Percentiles rank a stretch among this genome's conserved stretches.
Evolutionary conservation across 2,888 invertebrate genomes (phyloP).

Genomic region (Acheta domesticus): DNA sequence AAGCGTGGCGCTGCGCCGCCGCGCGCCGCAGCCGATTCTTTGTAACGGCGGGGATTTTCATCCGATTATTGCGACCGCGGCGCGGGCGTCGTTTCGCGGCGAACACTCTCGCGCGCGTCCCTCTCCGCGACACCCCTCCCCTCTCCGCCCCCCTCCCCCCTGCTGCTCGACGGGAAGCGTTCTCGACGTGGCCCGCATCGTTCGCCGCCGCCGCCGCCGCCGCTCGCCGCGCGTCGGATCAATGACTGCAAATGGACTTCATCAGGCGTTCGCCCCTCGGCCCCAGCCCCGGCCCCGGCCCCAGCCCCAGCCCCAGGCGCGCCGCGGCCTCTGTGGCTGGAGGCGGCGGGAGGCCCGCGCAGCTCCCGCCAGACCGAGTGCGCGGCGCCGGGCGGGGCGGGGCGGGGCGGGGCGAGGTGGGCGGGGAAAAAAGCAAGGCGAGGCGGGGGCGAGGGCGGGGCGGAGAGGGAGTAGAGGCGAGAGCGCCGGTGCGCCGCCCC

Average conservation of each 20-base stretch:
- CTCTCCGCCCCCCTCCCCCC: neutral
- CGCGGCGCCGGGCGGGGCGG: neutral
- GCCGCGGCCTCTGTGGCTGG: neutral
- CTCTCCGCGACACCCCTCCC: neutral
- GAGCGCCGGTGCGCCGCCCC: neutral
- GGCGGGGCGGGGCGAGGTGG: neutral
- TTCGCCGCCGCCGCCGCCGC: neutral
- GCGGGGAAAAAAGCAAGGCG: neutral
- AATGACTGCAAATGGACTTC: constrained; percentile 18
- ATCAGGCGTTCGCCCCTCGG: neutral
- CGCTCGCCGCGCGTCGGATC: neutral
- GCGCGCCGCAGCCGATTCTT: constrained; percentile 4
- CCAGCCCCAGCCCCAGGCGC: neutral
- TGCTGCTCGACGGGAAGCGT: neutral
- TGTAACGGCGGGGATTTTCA: constrained; percentile 19
- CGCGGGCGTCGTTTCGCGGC: neutral
- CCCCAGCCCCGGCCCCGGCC: neutral
- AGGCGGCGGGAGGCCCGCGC: neutral
- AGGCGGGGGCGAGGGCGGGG: neutral
- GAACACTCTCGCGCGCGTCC: neutral
- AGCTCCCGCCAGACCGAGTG: neutral
- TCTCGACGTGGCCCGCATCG: neutral
- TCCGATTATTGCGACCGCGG: constrained; percentile 18
- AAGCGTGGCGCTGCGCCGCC: neutral
- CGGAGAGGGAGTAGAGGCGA: neutral